A percentile compares a stretch with the other conserved stretches of the same genome.
Conservation (phyloP, 1,140 invertebrate genomes). For the Trichomalopsis sarcophagae region DNA sequence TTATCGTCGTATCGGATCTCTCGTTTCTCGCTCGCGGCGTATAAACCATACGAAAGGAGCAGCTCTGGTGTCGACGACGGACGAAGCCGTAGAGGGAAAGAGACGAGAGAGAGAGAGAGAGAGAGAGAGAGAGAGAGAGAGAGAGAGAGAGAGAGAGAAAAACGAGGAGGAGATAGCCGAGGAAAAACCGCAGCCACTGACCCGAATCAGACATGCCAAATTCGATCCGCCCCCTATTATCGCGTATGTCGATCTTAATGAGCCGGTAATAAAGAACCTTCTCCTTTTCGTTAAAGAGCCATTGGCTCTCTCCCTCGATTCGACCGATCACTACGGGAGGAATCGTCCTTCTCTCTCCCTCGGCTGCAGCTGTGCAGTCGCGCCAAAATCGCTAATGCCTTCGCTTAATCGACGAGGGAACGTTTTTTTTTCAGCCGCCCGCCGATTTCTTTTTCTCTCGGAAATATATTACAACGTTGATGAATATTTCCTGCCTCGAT, state of each 20-base stretch:
- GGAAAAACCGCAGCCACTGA: slow-evolving; percentile 28
- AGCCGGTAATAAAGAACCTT: slow-evolving; percentile 39
- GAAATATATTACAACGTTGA: too few species aligned
- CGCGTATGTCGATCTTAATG: slow-evolving; percentile 46
- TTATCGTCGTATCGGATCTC: background rate
- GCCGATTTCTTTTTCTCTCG: background rate
- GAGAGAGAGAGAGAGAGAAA: too few species aligned
- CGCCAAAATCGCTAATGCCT: background rate
- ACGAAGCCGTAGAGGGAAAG: background rate
- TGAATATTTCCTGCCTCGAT: too few species aligned
- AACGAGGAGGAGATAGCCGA: background rate
- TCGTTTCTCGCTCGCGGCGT: background rate
- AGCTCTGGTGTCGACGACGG: background rate
- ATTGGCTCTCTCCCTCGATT: background rate
- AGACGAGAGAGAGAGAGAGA: background rate
- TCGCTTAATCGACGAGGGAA: slow-evolving; percentile 18
- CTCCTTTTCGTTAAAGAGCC: slow-evolving; percentile 33
- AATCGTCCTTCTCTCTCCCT: background rate
- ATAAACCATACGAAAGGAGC: background rate
- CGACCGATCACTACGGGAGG: background rate
- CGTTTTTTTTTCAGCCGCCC: background rate
- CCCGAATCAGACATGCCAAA: slow-evolving; percentile 17
- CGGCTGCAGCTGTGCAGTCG: background rate
- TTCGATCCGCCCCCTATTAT: slow-evolving; percentile 29
- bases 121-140: too few species aligned